Percentiles rank a stretch among this genome's conserved stretches.
These are phyloP conservation scores for Scaptomyza polygonia DNA, from an alignment of 2,888 invertebrate genomes.

Conservation along the genomic window DNA sequence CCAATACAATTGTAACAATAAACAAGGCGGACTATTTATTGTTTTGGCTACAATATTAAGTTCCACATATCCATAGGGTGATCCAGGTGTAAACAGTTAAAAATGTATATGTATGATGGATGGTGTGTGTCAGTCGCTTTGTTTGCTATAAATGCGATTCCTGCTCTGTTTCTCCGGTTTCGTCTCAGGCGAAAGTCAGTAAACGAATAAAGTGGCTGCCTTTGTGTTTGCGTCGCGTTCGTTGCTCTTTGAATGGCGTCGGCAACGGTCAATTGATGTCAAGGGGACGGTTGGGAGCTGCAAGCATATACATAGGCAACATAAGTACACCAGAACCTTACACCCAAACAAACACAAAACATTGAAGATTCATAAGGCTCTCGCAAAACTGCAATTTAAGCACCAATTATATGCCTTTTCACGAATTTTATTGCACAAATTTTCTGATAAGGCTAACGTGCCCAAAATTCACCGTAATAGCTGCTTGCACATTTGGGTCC, in stretches of 20 bases:
- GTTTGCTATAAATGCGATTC: conserved; percentile 33
- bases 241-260: conserved; percentile 65
- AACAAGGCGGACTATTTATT: conserved; percentile 61
- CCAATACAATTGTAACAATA: conserved; percentile 38
- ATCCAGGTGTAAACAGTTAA: conserved; percentile 7
- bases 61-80: conserved; percentile 1
- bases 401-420: conserved; percentile 28
- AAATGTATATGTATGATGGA: conserved; percentile 1
- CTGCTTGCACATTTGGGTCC: conserved; percentile 61
- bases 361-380: not conserved
- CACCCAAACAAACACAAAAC: conserved; percentile 4
- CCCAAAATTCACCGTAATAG: conserved; percentile 52
- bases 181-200: conserved; percentile 68
- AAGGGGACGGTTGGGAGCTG: conserved; percentile 45
- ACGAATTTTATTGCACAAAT: conserved; percentile 65
- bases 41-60: conserved; percentile 33
- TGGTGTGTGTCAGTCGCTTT: conserved; percentile 23
- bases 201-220: conserved; percentile 56
- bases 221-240: conserved; percentile 60
- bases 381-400: conserved; percentile 8
- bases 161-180: conserved; percentile 34
- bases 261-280: conserved; percentile 40
- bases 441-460: conserved; percentile 58
- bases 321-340: conserved; percentile 16
- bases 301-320: conserved; percentile 42